Base-by-base conservation (phyloP, 2,888 invertebrate genomes). In the Lordiphosa fenestrarum region DNA sequence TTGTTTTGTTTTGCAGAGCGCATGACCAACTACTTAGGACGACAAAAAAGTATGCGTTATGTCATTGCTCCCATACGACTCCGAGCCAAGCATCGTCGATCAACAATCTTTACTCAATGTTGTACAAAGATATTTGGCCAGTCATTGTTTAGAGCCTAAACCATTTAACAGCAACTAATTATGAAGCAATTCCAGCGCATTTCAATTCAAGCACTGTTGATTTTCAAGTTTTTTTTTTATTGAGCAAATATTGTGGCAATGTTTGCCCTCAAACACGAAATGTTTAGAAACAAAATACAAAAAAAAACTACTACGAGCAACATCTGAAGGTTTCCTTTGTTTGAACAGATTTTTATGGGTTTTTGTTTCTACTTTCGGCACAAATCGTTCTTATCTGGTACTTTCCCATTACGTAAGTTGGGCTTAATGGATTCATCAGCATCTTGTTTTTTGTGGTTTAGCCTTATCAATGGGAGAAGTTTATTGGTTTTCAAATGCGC, bases 121-220 rank as follows among this genome's bases (percentile, higher is more conserved):
- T 59, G 59, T 53, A 30, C 50, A 46, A 69, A 66, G 30, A 3
- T 59, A 73, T 78, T 71, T 75, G 58, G 54, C 60, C 50, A 77
- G 73, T 73, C 71, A 73, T 76, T 41, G 61, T 44, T 52, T 39
- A 41, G 38, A 51, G 55, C 58, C 47, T 41, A 55, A 41, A 49
- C 30, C 50, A 58, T 70, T 76, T 64, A 61, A 76, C 81, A 73
- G 55, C 69, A 65, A 58, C 78, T 78, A 82, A 78, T 82, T 74
- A 78, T 69, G 61, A 82, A 58, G 53, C 71, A 78, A 65, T 65
- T 64, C 50, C 59, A 41, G 48, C 46, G 60, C 60, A 61, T 49
- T 46, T 52, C 25, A 51, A 56, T 37, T 44, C 21, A 44, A 53
- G 15, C 30, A 30, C 9, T 30, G 30, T 30, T 30, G 30, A 30